Evolutionary conservation across 2,888 invertebrate species (phyloP).

Genomic region (Megamerina dolium): DNA sequence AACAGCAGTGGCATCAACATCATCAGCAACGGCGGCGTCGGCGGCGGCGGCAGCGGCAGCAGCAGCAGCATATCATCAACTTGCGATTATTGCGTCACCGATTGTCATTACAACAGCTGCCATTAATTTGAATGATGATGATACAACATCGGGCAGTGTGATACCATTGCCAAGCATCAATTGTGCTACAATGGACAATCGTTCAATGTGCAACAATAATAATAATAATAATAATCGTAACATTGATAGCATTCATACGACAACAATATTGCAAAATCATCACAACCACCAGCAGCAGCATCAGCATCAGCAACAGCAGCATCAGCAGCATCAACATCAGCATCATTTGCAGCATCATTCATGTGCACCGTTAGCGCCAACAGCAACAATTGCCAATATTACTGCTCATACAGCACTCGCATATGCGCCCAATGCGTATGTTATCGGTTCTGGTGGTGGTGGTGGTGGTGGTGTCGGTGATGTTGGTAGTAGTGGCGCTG

Average conservation of each 20-base stretch:
- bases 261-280: too few relatives aligned
- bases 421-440: constrained; percentile 51
- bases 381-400: constrained; percentile 41
- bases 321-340: constrained; percentile 12
- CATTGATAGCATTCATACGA: too few relatives aligned
- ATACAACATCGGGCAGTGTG: too few relatives aligned
- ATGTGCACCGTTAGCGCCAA: constrained; percentile 23
- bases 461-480: neutral
- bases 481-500: neutral
- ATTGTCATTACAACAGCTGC: constrained; percentile 21
- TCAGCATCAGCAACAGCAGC: constrained; percentile 13
- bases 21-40: constrained; percentile 21
- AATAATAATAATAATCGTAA: too few relatives aligned
- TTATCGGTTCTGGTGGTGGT: constrained; percentile 40
- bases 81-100: constrained; percentile 38
- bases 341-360: constrained; percentile 21
- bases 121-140: constrained; percentile 24
- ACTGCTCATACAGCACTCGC: constrained; percentile 48
- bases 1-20: constrained; percentile 22
- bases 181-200: too few relatives aligned
- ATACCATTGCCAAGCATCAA: too few relatives aligned
- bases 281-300: constrained; percentile 13
- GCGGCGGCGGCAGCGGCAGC: constrained; percentile 15
- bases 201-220: too few relatives aligned
- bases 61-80: constrained; percentile 24